A percentile compares a stretch with the other conserved stretches of the same genome.
phyloP scores from a whole-genome alignment of 2,797 vertebrate species.

The Artibeus jamaicensis region DNA sequence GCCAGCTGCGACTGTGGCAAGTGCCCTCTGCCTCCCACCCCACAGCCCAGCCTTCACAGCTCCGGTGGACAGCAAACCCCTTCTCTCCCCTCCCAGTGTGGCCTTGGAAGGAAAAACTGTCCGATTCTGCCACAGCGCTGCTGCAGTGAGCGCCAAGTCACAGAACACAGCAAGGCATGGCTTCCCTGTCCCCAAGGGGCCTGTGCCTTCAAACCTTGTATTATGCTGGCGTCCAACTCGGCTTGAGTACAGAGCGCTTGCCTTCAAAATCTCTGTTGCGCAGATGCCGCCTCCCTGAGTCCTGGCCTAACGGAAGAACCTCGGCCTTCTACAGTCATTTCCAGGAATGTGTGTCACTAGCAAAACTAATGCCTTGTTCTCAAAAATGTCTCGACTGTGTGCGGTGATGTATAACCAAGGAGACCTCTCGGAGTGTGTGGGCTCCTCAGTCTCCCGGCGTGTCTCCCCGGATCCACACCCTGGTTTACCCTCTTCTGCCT shows the following conservation, averaged over 20 bases:
- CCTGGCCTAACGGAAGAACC: not conserved
- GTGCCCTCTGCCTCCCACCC: rapidly evolving
- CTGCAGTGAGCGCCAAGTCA: not conserved
- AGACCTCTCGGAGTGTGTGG: too few species aligned
- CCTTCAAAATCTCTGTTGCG: not conserved
- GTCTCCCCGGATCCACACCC: not conserved
- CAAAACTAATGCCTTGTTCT: not conserved
- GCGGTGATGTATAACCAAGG: not conserved
- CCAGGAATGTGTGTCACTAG: not conserved
- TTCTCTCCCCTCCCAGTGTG: too few species aligned
- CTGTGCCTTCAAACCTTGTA: not conserved
- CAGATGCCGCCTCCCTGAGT: not conserved
- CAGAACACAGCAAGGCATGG: rapidly evolving
- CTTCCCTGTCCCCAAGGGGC: not conserved
- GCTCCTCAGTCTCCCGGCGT: not conserved
- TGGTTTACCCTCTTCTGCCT: rapidly evolving
- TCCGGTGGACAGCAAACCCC: not conserved
- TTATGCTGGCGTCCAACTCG: not conserved
- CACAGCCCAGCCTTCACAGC: too few species aligned
- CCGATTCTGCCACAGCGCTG: not conserved
- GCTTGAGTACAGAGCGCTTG: not conserved
- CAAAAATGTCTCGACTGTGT: not conserved
- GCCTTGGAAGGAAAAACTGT: not conserved
- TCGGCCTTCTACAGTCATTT: not conserved
- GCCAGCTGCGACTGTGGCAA: not conserved